Percentiles rank a stretch among this genome's conserved stretches.
Evolutionary conservation across 2,888 invertebrate species (phyloP).

Genomic region (Acrobasis suavella): DNA sequence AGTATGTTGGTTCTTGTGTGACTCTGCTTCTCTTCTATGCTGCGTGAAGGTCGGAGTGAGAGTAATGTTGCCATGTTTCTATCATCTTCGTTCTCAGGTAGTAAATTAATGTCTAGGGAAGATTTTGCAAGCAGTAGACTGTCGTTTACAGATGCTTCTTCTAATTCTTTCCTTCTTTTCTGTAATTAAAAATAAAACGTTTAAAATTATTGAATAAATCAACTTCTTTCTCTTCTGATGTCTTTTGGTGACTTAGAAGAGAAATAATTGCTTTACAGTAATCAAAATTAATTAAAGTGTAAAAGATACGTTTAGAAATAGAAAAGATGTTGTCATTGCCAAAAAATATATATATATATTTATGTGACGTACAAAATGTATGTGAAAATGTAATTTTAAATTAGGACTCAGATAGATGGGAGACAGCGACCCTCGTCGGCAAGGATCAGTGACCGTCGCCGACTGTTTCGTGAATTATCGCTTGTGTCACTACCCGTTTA

Average conservation of each 20-base stretch:
- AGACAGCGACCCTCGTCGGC: too few species aligned
- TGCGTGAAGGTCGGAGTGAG: conserved; percentile 84
- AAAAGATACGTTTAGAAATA: neutral
- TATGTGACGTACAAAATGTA: too few species aligned
- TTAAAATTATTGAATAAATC: neutral
- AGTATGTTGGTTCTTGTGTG: conserved; percentile 77
- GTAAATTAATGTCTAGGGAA: conserved; percentile 88
- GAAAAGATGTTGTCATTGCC: too few species aligned
- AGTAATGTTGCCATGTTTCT: conserved; percentile 89
- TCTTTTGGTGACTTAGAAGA: neutral
- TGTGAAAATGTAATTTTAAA: too few species aligned
- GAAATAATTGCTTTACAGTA: neutral
- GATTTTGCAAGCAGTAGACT: conserved; percentile 87
- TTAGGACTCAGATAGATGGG: too few species aligned
- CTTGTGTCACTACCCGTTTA: too few species aligned
- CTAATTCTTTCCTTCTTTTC: conserved; percentile 88
- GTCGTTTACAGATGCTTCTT: conserved; percentile 86
- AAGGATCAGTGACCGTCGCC: too few species aligned
- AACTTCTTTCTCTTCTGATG: too few species aligned
- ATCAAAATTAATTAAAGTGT: too few species aligned
- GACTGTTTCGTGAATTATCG: too few species aligned
- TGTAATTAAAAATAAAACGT: conserved; percentile 38
- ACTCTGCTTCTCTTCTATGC: conserved; percentile 82
- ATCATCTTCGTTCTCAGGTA: conserved; percentile 92
- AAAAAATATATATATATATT: too few species aligned